Evolutionary conservation across 1,140 invertebrate species (phyloP).

Genomic region (Aethina tumida): DNA sequence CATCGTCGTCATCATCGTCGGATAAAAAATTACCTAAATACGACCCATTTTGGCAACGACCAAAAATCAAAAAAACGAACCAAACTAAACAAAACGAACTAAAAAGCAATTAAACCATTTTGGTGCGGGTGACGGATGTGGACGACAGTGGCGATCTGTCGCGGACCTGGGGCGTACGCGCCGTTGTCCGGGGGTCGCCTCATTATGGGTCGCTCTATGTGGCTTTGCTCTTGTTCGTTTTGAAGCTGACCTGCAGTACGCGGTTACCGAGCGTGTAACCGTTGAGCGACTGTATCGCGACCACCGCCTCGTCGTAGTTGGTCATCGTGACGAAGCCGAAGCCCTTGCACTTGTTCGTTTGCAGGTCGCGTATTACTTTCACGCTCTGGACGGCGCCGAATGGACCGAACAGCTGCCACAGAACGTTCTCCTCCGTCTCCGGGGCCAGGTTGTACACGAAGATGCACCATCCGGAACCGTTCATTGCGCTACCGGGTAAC

Average conservation of each 20-base stretch:
- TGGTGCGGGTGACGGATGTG: no score
- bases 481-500: constrained; percentile 71
- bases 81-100: constrained; percentile 15
- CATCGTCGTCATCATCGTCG: no score
- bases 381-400: constrained; percentile 98
- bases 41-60: neutral
- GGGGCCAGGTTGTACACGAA: constrained; percentile 98
- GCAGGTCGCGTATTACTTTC: constrained; percentile 93
- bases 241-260: constrained; percentile 97
- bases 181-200: constrained; percentile 19
- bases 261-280: constrained; percentile 95
- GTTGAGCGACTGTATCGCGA: constrained; percentile 95
- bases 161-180: constrained; percentile 14
- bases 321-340: constrained; percentile 99
- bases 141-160: no score
- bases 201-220: constrained; percentile 47
- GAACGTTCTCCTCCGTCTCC: constrained; percentile 95
- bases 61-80: constrained; percentile 21
- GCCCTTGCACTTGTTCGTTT: constrained; percentile 99
- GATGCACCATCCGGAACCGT: constrained; percentile 91
- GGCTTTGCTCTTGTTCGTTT: constrained; percentile 87
- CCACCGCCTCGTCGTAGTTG: constrained; percentile 96
- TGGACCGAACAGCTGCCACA: constrained; percentile 98
- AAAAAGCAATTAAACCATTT: no score
- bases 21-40: constrained; percentile 22